phyloP scores from a whole-genome alignment of 2,888 invertebrate species.

The Adelognathus sp. region DNA sequence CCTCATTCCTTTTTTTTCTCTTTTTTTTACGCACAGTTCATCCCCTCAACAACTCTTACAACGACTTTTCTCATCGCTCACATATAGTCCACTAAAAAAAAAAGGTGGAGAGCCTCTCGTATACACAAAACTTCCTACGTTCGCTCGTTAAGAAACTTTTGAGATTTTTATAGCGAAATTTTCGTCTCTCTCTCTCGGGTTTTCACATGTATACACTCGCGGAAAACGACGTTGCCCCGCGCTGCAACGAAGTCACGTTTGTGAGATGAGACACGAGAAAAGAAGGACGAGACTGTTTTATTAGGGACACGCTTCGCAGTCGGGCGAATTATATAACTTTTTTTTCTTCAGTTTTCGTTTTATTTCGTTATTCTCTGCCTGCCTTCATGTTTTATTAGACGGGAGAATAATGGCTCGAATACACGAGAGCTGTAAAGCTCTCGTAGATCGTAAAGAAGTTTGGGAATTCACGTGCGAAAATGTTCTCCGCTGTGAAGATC shows the following conservation, averaged over 20 bases:
- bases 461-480: not conserved
- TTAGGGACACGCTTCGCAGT: not conserved
- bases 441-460: not conserved
- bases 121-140: conserved; percentile 42
- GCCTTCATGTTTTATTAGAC: conserved; percentile 11
- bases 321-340: conserved; percentile 5
- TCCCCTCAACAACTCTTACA: not conserved
- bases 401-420: not conserved
- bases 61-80: not conserved
- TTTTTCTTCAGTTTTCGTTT: not conserved
- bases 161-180: conserved; percentile 67
- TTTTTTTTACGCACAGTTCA: not conserved
- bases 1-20: not conserved
- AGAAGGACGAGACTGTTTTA: not conserved
- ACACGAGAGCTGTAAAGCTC: not conserved
- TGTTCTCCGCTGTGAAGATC: not conserved
- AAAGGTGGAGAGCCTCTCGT: not conserved
- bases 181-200: conserved; percentile 8
- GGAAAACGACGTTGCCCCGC: no score
- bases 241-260: not conserved
- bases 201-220: not conserved
- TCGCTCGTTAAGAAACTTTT: conserved; percentile 65
- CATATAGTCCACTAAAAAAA: not conserved
- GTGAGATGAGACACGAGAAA: conserved; percentile 16
- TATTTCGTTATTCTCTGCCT: not conserved